Evolutionary conservation across 2,888 invertebrate species (phyloP), one percentile per base, ranked within the genome.

Genomic region (Drosophila rubida): DNA sequence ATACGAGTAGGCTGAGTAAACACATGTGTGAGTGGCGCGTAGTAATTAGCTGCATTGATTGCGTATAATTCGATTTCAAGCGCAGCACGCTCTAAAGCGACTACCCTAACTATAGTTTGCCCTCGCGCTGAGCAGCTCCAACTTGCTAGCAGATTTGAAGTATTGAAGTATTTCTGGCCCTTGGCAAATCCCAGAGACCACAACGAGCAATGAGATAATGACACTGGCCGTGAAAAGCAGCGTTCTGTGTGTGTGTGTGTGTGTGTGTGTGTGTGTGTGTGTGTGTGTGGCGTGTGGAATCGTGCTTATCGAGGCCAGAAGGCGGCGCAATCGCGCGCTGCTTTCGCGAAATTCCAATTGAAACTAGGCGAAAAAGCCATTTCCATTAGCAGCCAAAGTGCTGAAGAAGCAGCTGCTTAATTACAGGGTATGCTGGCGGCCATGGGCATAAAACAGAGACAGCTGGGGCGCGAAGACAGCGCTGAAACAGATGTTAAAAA

Each of bases 31-130:
- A 35, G 41, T 35, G 37, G 7, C 23, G 50, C 50, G n/a, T 30
- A 50, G 55, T 55, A 70, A 63, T 63, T 58, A 63, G 59, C 54
- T 65, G 49, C 46, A 48, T 63, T 48, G 46, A 57, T 67, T 64
- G 46, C 57, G 51, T 51, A 32, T 48, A 62, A 44, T 22, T 69
- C 54, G 60, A 66, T n/a, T n/a, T n/a, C 45, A 37, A 58, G 69
- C 53, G 58, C 23, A 69, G 59, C 63, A 50, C 22, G 14, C 59
- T 64, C 54, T 68, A 64, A 64, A 8, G 39, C 11, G 22, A 23
- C 27, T 39, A 27, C 39, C 11, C 39, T 51, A 16, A 14, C n/a
- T n/a, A 9, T 35, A 0, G 11, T 4, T n/a, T 5, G 1, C n/a
- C n/a, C n/a, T n/a, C n/a, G n/a, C n/a, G n/a, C n/a, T n/a, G n/a